A percentile compares a stretch with the other conserved stretches of the same genome.
phyloP scores from a whole-genome alignment of 2,797 vertebrate genomes.

The Peromyscus nudipes region DNA sequence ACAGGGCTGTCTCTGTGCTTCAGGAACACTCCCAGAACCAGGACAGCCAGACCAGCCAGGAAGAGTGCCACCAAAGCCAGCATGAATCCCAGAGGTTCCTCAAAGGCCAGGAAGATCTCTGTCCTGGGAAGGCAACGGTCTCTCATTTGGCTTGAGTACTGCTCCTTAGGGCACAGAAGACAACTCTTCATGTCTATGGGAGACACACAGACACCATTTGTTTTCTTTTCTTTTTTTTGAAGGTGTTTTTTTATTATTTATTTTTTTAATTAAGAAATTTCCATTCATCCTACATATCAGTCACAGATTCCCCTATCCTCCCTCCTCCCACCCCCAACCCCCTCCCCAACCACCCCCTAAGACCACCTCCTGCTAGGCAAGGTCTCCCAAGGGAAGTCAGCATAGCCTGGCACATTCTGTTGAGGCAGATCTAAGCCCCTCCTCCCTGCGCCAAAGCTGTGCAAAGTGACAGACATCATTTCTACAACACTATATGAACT shows the following conservation, averaged over 20 bases:
- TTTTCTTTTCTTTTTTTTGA: too few relatives aligned
- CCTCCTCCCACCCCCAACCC: too few relatives aligned
- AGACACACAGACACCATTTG: background rate
- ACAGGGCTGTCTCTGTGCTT: background rate
- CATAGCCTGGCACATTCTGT: too few relatives aligned
- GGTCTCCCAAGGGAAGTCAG: too few relatives aligned
- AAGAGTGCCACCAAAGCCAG: background rate
- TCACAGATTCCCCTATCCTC: too few relatives aligned
- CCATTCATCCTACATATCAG: background rate
- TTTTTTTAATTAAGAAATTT: too few relatives aligned
- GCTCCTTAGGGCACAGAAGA: conserved; percentile 38
- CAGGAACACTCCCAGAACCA: conserved; percentile 68
- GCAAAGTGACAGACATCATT: too few relatives aligned
- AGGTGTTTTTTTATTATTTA: too few relatives aligned
- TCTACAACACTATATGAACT: accelerated
- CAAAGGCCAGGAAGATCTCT: conserved; percentile 56
- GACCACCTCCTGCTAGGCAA: too few relatives aligned
- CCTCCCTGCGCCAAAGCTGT: too few relatives aligned
- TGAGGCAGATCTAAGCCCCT: too few relatives aligned
- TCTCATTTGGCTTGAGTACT: background rate
- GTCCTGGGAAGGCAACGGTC: conserved; percentile 52
- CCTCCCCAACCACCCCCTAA: too few relatives aligned
- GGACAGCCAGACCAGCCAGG: conserved; percentile 4
- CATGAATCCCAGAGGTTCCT: conserved; percentile 53
- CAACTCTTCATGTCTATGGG: conserved; percentile 47